Percentiles rank a stretch among this genome's conserved stretches.
These are phyloP conservation scores for Anguilla japonica DNA, from an alignment of 2,113 vertebrate genomes.

Conservation along the genomic window DNA sequence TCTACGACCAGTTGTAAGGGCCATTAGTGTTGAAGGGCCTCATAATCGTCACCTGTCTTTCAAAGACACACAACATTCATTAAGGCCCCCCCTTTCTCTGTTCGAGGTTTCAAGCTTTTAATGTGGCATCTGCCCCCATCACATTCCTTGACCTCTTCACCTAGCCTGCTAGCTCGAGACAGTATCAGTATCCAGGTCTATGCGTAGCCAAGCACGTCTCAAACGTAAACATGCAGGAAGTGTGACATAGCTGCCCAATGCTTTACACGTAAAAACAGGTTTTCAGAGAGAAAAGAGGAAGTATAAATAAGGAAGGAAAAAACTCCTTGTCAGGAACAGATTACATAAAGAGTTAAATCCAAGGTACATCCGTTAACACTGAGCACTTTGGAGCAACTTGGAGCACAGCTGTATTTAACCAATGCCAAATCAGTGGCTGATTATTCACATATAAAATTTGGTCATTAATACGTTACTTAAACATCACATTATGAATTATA, in stretches of 20 bases:
- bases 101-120: constrained; percentile 52
- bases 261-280: too few species aligned
- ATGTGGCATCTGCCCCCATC: constrained; percentile 45
- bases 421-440: not conserved
- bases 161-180: not conserved
- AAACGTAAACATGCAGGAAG: not conserved
- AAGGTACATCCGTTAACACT: not conserved
- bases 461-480: too few species aligned
- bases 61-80: constrained; percentile 58
- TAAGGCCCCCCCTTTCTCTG: constrained; percentile 45
- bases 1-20: constrained; percentile 56
- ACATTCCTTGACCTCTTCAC: constrained; percentile 35
- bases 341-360: not conserved
- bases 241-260: not conserved
- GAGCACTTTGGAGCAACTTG: not conserved
- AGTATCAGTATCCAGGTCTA: not conserved
- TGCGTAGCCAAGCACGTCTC: not conserved
- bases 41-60: constrained; percentile 62
- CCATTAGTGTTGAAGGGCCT: constrained; percentile 60
- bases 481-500: not conserved
- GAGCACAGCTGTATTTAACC: not conserved
- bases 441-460: not conserved
- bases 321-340: not conserved
- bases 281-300: too few species aligned
- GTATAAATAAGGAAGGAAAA: not conserved